phyloP scores from a whole-genome alignment of 23 tunicate species.

The Aplidium turbinatum region DNA sequence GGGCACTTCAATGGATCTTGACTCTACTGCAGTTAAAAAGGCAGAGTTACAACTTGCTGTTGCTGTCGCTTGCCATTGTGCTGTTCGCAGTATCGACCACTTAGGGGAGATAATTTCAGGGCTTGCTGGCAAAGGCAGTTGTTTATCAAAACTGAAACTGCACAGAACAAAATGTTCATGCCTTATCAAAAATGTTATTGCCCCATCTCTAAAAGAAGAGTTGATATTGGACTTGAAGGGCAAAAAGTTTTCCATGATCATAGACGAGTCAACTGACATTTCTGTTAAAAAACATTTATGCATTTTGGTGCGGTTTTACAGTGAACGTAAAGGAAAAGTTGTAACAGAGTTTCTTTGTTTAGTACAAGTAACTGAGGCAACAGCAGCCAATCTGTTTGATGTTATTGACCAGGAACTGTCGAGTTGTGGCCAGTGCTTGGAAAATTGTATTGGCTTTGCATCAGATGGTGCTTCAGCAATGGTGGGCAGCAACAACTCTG shows the following conservation, averaged over 20 bases:
- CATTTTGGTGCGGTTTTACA: constrained; percentile 40
- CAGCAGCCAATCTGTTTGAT: constrained; percentile 24
- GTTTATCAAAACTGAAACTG: neutral
- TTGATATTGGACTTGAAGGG: constrained; percentile 2
- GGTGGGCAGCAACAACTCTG: constrained; percentile 53
- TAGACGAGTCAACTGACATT: constrained; percentile 47
- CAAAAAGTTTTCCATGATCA: constrained; percentile 13
- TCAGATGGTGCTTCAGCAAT: constrained; percentile 36
- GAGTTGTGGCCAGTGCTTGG: constrained; percentile 6
- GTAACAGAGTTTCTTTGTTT: constrained; percentile 25
- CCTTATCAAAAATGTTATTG: constrained; percentile 26
- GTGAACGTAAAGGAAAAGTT: constrained; percentile 3
- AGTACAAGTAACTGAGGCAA: constrained; percentile 20
- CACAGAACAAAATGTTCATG: constrained; percentile 32
- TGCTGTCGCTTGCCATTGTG: constrained; percentile 35
- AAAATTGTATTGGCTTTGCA: constrained; percentile 35
- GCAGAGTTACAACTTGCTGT: too few species aligned
- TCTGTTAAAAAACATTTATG: constrained; percentile 33
- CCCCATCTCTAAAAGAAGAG: constrained; percentile 26
- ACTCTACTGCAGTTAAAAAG: too few species aligned
- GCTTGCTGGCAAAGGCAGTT: constrained; percentile 28
- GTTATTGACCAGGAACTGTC: constrained; percentile 8
- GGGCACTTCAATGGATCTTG: too few species aligned
- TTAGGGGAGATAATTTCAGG: constrained; percentile 13
- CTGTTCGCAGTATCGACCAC: constrained; percentile 25